Conservation (phyloP, 2,113 vertebrate species). For the Hoplias malabaricus region DNA sequence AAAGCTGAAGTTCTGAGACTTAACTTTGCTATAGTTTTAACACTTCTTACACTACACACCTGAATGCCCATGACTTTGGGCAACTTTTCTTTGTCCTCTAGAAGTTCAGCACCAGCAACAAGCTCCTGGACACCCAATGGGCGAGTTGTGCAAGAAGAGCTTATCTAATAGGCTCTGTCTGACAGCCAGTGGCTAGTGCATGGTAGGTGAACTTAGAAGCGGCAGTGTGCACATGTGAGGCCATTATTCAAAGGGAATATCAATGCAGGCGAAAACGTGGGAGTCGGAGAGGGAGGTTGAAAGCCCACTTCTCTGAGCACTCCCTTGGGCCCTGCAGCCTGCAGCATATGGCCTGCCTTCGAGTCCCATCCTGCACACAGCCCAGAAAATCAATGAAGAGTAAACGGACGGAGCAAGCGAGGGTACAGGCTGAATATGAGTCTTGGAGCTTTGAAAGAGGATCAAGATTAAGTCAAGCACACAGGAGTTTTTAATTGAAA, state of each 20-base stretch:
- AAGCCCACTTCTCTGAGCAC: not conserved
- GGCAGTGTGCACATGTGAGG: not conserved
- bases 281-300: not conserved
- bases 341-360: slow-evolving; percentile 7
- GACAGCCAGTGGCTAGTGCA: not conserved
- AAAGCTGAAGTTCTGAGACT: no score
- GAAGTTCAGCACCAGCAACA: not conserved
- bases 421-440: not conserved
- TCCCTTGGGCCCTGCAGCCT: slow-evolving; percentile 11
- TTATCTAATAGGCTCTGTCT: not conserved
- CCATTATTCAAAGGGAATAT: not conserved
- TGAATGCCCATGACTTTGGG: not conserved
- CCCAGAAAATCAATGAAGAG: slow-evolving; percentile 23
- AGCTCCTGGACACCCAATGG: not conserved
- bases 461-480: not conserved
- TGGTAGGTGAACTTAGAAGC: not conserved
- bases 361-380: not conserved
- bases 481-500: slow-evolving; percentile 19
- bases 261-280: not conserved
- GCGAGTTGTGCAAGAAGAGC: not conserved
- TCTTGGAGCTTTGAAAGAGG: slow-evolving; percentile 17
- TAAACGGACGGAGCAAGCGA: slow-evolving; percentile 3
- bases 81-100: not conserved
- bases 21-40: no score
- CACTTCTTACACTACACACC: not conserved